A percentile compares a stretch with the other conserved stretches of the same genome.
These are phyloP conservation scores for Chaetodon trifascialis DNA, from an alignment of 2,113 vertebrate genomes.

Conservation along the genomic window DNA sequence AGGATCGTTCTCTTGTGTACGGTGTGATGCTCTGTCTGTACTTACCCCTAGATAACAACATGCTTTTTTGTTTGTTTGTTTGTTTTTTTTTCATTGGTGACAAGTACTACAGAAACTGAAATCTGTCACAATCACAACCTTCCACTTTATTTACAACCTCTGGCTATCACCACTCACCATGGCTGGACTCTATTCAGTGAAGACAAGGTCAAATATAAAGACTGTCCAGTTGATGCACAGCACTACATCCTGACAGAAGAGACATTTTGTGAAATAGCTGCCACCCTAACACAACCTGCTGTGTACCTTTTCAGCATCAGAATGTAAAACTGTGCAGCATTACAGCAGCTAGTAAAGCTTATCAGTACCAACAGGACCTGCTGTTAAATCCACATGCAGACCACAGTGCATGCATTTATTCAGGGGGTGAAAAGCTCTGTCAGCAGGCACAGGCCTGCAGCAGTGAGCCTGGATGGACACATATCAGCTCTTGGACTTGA, in stretches of 20 bases:
- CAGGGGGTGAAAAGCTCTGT: conserved; percentile 15
- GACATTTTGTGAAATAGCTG: neutral
- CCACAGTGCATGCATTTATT: neutral
- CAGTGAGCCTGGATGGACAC: conserved; percentile 17
- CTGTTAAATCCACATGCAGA: conserved; percentile 33
- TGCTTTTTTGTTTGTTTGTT: no score
- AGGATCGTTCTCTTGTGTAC: neutral
- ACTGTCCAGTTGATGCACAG: neutral
- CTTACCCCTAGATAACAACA: neutral
- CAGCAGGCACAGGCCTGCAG: conserved; percentile 33
- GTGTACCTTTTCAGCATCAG: neutral
- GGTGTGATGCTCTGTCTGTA: neutral
- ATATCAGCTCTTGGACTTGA: conserved; percentile 9
- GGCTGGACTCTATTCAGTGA: neutral
- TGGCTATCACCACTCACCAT: neutral
- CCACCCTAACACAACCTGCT: neutral
- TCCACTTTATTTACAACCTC: neutral
- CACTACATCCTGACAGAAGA: neutral
- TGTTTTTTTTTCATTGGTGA: neutral
- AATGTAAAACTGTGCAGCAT: conserved; percentile 6
- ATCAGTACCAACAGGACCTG: conserved; percentile 21
- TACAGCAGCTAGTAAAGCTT: conserved; percentile 26
- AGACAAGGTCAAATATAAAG: neutral
- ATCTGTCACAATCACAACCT: neutral
- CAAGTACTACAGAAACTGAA: neutral